These are phyloP conservation scores for Subacronicta megacephala DNA, from an alignment of 2,888 invertebrate genomes.

Conservation along the genomic window DNA sequence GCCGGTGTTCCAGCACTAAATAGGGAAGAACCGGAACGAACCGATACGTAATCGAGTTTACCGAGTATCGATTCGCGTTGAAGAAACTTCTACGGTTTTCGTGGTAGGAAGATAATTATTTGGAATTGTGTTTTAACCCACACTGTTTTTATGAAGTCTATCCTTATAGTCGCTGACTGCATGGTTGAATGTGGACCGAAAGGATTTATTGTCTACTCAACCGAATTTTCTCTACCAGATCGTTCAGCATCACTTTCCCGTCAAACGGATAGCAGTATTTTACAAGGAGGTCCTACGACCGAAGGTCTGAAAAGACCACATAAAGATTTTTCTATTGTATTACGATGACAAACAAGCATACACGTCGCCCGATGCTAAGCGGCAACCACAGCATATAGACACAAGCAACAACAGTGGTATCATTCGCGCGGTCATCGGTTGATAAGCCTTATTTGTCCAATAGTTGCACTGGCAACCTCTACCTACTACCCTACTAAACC, in stretches of 20 bases:
- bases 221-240: neutral
- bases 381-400: too few species aligned
- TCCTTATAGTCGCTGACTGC: neutral
- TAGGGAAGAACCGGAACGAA: slow-evolving; percentile 59
- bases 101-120: slow-evolving; percentile 57
- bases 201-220: neutral
- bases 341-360: too few species aligned
- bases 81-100: slow-evolving; percentile 59
- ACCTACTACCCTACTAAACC: too few species aligned
- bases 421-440: too few species aligned
- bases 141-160: slow-evolving; percentile 15
- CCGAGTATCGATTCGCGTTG: slow-evolving; percentile 53
- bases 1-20: slow-evolving; percentile 59
- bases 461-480: too few species aligned
- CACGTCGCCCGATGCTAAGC: too few species aligned
- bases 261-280: too few species aligned
- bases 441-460: too few species aligned
- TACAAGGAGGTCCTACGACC: too few species aligned
- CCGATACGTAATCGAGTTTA: slow-evolving; percentile 65
- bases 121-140: slow-evolving; percentile 41
- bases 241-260: neutral
- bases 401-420: too few species aligned
- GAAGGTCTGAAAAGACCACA: too few species aligned
- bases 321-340: too few species aligned
- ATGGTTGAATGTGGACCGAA: neutral